A percentile compares a stretch with the other conserved stretches of the same genome.
phyloP scores from a whole-genome alignment of 2,888 invertebrate species.

The Acronicta psi region DNA sequence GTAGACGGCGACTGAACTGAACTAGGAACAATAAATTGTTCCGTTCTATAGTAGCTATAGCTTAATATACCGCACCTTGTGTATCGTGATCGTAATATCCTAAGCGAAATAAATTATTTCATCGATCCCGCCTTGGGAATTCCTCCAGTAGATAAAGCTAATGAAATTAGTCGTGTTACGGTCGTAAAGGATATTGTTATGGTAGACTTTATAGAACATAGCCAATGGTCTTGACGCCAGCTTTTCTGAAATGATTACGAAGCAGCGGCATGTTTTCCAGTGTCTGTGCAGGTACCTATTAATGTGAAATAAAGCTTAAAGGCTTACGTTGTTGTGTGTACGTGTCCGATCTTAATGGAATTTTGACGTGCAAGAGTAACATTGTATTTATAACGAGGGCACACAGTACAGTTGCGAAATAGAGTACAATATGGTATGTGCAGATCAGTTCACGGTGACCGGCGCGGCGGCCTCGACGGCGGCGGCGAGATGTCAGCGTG shows the following conservation, averaged over 20 bases:
- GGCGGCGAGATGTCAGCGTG: constrained; percentile 39
- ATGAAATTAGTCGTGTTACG: constrained; percentile 61
- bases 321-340: constrained; percentile 13
- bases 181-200: constrained; percentile 48
- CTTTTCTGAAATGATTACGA: background rate
- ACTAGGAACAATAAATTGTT: constrained; percentile 43
- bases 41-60: constrained; percentile 1
- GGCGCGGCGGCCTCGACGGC: too few relatives aligned
- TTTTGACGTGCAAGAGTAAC: constrained; percentile 16
- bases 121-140: constrained; percentile 60
- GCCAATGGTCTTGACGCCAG: background rate
- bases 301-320: constrained; percentile 12
- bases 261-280: background rate
- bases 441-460: constrained; percentile 4
- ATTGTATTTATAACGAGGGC: constrained; percentile 18
- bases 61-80: constrained; percentile 37
- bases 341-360: constrained; percentile 21
- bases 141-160: constrained; percentile 55
- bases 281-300: background rate
- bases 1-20: constrained; percentile 25
- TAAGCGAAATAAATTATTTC: constrained; percentile 59
- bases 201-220: constrained; percentile 5
- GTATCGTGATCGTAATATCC: constrained; percentile 51
- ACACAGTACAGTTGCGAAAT: constrained; percentile 12
- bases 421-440: constrained; percentile 17